phyloP scores from a whole-genome alignment of 1,140 invertebrate species.

The Tetramorium simillimum region DNA sequence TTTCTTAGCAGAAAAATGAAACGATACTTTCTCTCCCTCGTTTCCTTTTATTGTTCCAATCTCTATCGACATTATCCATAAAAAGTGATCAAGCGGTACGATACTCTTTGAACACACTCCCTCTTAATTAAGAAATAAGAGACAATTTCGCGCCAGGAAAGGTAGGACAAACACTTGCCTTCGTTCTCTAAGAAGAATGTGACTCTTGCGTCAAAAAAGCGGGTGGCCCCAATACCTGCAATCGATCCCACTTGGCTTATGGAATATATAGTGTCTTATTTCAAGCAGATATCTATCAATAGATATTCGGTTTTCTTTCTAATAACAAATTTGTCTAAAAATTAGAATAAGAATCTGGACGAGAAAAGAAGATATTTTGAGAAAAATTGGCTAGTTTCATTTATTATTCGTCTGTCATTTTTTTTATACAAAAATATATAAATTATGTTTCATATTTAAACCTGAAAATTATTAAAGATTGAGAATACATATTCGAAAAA shows the following conservation, averaged over 20 bases:
- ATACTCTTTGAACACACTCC: slow-evolving; percentile 49
- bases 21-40: slow-evolving; percentile 32
- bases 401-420: neutral
- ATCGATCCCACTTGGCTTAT: slow-evolving; percentile 12
- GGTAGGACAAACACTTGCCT: slow-evolving; percentile 45
- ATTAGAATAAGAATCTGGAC: neutral
- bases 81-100: slow-evolving; percentile 55
- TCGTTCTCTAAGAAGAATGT: slow-evolving; percentile 63
- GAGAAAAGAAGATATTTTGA: neutral
- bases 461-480: neutral
- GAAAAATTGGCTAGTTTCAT: too few species aligned
- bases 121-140: slow-evolving; percentile 72
- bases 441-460: neutral
- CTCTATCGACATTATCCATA: slow-evolving; percentile 23
- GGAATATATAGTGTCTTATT: slow-evolving; percentile 7
- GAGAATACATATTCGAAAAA: neutral
- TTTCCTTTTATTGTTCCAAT: slow-evolving; percentile 56
- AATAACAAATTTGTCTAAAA: neutral
- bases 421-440: neutral
- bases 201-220: slow-evolving; percentile 52
- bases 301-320: neutral
- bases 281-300: neutral
- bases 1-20: neutral
- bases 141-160: slow-evolving; percentile 65
- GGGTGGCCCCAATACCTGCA: slow-evolving; percentile 27